A percentile compares a stretch with the other conserved stretches of the same genome.
Evolutionary conservation across 1,140 invertebrate genomes (phyloP).

Genomic region (Gryllus bimaculatus): DNA sequence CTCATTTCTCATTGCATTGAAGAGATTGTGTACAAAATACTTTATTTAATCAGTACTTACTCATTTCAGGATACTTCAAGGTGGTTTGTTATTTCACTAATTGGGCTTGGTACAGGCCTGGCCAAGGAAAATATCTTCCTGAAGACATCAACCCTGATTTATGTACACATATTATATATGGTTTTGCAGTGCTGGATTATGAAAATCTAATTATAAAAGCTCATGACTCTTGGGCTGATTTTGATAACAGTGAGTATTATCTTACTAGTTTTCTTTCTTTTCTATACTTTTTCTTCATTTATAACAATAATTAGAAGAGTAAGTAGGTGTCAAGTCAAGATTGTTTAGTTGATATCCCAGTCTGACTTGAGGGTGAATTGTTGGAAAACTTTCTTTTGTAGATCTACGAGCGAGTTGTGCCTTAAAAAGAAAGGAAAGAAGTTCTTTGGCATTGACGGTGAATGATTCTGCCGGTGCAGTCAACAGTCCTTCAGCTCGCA

Average conservation of each 20-base stretch:
- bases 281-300: background rate
- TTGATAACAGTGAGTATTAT: conserved; percentile 61
- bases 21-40: background rate
- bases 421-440: conserved; percentile 72
- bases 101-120: conserved; percentile 86
- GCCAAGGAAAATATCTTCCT: conserved; percentile 67
- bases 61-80: conserved; percentile 42
- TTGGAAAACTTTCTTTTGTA: conserved; percentile 28
- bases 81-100: conserved; percentile 90
- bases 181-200: conserved; percentile 77
- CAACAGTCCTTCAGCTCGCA: conserved; percentile 58
- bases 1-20: background rate
- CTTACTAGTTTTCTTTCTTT: background rate
- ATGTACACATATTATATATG: conserved; percentile 87
- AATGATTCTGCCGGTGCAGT: conserved; percentile 80
- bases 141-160: conserved; percentile 76
- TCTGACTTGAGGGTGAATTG: background rate
- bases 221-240: conserved; percentile 82
- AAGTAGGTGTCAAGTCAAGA: background rate
- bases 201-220: conserved; percentile 67
- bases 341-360: background rate
- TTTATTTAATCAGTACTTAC: background rate
- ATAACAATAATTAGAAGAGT: background rate
- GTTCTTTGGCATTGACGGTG: conserved; percentile 76
- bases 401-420: conserved; percentile 73